Base-by-base conservation (phyloP, 1,140 invertebrate genomes). In the Hesperophylax magnus region DNA sequence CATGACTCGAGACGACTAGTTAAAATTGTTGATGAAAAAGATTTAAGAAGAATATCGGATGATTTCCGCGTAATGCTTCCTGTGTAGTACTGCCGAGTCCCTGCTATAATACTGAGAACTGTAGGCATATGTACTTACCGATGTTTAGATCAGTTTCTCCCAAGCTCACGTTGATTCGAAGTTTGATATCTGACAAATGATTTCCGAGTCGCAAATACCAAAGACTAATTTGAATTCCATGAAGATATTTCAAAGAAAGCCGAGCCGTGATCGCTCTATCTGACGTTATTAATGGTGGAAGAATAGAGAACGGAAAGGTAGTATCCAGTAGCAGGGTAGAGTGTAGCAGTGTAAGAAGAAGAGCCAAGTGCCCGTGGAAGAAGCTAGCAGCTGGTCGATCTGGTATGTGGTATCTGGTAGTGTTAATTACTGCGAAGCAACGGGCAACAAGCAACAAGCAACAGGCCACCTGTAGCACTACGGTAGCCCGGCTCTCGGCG, bases 401-500 rank as follows among this genome's bases (percentile, higher is more conserved):
- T 58, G 56, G 56, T 58, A 65, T 65, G 27, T 14, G 27, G 71
- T 52, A 74, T n/a, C 52, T 56, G 52, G 53, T 18, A 14, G 52
- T 27, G 71, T 27, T 58, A 58, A 72, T 75, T 54, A 56, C 71
- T n/a, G 18, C 52, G 9, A 18, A 31, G 71, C 71, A 52, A 75
- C 34, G 34, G 18, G 47, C 52, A 72, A 20, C 18, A 7, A n/a
- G n/a, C 61, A 31, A 39, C 34, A 39, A 9, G 6, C 31, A 47
- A 47, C 71, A 14, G 71, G 53, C 53, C 18, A 47, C 52, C 15
- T 9, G 54, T 61, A 31, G 22, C 54, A 9, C 63, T 22, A 31
- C 71, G 72, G 80, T 80, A 84, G 81, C 78, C 27, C 47, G 65
- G 63, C 82, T 84, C 67, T 86, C 87, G 86, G 89, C 89, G 89